Evolutionary conservation across 2,888 invertebrate species (phyloP).

Genomic region (Melieria crassipennis): DNA sequence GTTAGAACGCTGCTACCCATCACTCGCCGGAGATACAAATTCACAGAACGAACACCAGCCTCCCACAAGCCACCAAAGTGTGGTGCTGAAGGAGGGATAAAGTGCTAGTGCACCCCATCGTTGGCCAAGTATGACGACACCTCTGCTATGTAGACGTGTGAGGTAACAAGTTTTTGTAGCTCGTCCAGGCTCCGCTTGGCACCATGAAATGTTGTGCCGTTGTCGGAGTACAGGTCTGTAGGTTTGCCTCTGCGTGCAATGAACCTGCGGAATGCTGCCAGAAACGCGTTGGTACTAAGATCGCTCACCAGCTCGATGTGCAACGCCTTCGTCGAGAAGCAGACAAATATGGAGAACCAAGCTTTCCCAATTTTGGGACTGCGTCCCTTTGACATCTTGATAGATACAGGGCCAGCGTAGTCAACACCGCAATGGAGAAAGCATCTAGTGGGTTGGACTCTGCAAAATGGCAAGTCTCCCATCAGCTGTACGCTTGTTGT

Average conservation of each 20-base stretch:
- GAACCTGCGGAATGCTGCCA: slow-evolving; percentile 31
- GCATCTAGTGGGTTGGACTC: slow-evolving; percentile 15
- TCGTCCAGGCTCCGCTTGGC: slow-evolving; percentile 20
- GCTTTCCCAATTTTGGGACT: slow-evolving; percentile 29
- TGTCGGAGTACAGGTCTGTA: slow-evolving; percentile 28
- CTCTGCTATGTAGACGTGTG: slow-evolving; percentile 10
- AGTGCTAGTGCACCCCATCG: slow-evolving; percentile 35
- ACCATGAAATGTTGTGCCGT: slow-evolving; percentile 35
- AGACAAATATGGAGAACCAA: slow-evolving; percentile 25
- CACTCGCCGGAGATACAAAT: background rate
- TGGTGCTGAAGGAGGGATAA: slow-evolving; percentile 38
- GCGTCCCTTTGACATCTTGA: slow-evolving; percentile 25
- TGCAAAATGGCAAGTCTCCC: slow-evolving; percentile 26
- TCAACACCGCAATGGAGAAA: slow-evolving; percentile 38
- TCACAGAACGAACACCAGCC: slow-evolving; percentile 25
- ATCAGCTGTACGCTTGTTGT: slow-evolving; percentile 32
- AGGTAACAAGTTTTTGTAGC: slow-evolving; percentile 21
- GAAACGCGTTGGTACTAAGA: slow-evolving; percentile 26
- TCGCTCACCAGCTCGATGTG: slow-evolving; percentile 27
- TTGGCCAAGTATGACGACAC: slow-evolving; percentile 27
- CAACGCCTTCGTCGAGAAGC: slow-evolving; percentile 17
- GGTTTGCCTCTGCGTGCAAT: slow-evolving; percentile 33
- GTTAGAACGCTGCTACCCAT: slow-evolving; percentile 4
- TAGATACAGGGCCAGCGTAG: slow-evolving; percentile 30
- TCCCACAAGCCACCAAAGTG: slow-evolving; percentile 40